A percentile compares a stretch with the other conserved stretches of the same genome.
Conservation (phyloP, 2,113 vertebrate species). For the Gulo gulo region DNA sequence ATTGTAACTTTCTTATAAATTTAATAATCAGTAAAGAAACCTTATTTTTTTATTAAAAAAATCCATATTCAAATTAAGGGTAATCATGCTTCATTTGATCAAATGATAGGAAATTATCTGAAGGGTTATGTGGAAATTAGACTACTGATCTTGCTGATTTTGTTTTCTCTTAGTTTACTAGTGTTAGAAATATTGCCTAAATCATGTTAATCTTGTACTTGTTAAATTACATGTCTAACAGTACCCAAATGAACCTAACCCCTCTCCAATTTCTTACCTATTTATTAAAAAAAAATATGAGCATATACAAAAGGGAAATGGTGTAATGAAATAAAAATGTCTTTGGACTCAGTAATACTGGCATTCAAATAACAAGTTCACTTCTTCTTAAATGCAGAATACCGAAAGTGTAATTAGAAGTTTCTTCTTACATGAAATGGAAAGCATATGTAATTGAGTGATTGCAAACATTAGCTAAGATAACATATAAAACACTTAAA, state of each 20-base stretch:
- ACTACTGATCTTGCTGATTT: neutral
- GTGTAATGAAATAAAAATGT: neutral
- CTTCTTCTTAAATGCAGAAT: neutral
- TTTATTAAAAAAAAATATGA: neutral
- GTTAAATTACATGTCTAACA: neutral
- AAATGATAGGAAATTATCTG: neutral
- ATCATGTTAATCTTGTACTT: neutral
- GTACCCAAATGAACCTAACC: neutral
- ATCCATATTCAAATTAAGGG: neutral
- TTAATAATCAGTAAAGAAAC: neutral
- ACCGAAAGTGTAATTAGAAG: neutral
- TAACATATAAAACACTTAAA: neutral
- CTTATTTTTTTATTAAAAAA: neutral
- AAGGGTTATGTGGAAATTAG: neutral
- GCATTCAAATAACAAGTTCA: neutral
- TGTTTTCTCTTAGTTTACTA: constrained; percentile 7
- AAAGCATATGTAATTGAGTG: neutral
- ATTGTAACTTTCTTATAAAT: neutral
- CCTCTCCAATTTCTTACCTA: neutral
- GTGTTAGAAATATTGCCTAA: neutral
- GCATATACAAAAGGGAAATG: neutral
- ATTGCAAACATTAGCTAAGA: neutral
- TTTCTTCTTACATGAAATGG: neutral
- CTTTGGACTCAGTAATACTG: neutral
- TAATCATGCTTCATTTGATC: neutral